Conservation (phyloP, 1,140 invertebrate genomes). For the Caenorhabditis briggsae region DNA sequence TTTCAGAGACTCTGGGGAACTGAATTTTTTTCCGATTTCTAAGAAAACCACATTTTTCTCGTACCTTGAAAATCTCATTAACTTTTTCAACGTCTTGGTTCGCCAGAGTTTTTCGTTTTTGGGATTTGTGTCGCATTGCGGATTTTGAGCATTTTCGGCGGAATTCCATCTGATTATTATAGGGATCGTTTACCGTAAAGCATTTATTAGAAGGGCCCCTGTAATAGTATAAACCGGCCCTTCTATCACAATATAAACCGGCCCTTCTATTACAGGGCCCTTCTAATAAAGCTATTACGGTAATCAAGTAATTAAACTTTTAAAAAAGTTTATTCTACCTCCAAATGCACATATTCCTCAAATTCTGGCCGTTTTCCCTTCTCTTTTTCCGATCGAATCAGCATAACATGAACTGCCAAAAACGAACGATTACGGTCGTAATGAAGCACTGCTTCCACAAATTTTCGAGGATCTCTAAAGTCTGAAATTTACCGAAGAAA, state of each 20-base stretch:
- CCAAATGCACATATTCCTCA: conserved; percentile 40
- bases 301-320: not conserved
- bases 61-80: conserved; percentile 22
- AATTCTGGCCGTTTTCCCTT: not conserved
- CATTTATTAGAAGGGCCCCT: too few relatives aligned
- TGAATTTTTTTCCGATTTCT: not conserved
- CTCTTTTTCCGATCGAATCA: conserved; percentile 37
- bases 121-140: conserved; percentile 39
- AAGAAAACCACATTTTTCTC: not conserved
- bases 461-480: conserved; percentile 29
- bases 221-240: too few relatives aligned
- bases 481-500: not conserved
- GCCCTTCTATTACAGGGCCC: too few relatives aligned
- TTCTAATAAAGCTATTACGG: not conserved
- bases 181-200: too few relatives aligned
- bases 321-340: not conserved
- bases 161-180: conserved; percentile 9
- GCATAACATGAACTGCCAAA: conserved; percentile 19
- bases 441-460: conserved; percentile 35
- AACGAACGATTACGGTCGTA: conserved; percentile 4
- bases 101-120: not conserved
- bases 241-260: too few relatives aligned
- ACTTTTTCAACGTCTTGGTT: conserved; percentile 43
- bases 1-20: conserved; percentile 1
- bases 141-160: conserved; percentile 37